Evolutionary conservation across 2,888 invertebrate species (phyloP), one percentile per base, ranked within the genome.

Genomic region (Lordiphosa andalusiaca): DNA sequence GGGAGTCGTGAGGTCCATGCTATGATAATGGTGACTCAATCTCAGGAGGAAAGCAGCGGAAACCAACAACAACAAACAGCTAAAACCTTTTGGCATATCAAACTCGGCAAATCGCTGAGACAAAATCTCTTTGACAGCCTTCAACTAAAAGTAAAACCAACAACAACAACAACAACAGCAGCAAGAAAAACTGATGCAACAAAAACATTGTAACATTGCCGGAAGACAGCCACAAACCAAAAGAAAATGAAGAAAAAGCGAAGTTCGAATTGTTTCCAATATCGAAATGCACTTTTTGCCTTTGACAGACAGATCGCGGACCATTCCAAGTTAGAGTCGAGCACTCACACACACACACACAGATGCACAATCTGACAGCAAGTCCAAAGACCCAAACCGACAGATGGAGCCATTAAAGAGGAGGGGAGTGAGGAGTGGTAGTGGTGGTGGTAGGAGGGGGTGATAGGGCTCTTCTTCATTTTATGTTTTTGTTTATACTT

Each of bases 181-280:
- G 58, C 55, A 51, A 54, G 50, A 61, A 71, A 81, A 71, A 74
- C 75, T 84, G 74, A 77, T 73, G 84, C 74, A 77, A 77, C 78
- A 65, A 65, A 81, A 75, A 77, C 66, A 81, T 69, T 77, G 82
- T 78, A 67, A 53, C 78, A 63, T 74, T 82, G 75, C 84, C 84
- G 84, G 84, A 82, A 77, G 82, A 84, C 64, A 71, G 77, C 65
- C 67, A 64, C 59, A 48, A 47, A 30, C 37, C 40, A 51, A 52
- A 44, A 44, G 35, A 53, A 47, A 39, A 40, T 25, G 13, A 56
- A 38, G 4, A 35, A 39, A 60, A 38, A 66, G 50, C 58, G 38
- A 46, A 65, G 67, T 53, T 65, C 67, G 76, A 83, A 83, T 78
- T 76, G 84, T 76, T 75, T 82, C 63, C 68, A 80, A 81, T 81